Conservation (phyloP, 2,113 vertebrate genomes). For the Catharus fuscescens region DNA sequence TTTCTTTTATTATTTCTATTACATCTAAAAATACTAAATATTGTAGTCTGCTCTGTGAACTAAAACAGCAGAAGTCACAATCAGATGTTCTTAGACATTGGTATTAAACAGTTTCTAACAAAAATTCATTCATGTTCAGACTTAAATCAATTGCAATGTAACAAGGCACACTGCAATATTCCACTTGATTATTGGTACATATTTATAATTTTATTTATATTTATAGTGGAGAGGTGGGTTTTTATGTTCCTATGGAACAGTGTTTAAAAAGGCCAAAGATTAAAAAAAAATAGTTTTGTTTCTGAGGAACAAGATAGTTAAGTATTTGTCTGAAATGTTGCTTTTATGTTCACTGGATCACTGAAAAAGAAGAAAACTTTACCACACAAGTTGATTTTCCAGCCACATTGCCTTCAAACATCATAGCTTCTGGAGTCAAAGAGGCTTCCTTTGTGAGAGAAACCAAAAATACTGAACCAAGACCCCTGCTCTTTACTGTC, state of each 20-base stretch:
- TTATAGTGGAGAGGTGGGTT: not conserved
- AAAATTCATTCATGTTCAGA: not conserved
- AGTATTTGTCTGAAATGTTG: not conserved
- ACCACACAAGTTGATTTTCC: not conserved
- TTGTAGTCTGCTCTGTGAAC: not conserved
- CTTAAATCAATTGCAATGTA: not conserved
- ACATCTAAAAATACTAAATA: not conserved
- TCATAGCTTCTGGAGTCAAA: not conserved
- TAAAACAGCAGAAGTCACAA: not conserved
- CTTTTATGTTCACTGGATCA: not conserved
- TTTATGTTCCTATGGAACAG: not conserved
- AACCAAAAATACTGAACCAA: not conserved
- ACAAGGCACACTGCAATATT: not conserved
- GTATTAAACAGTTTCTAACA: not conserved
- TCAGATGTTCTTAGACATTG: not conserved
- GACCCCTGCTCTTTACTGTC: not conserved
- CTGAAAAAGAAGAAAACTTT: not conserved
- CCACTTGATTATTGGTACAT: not conserved
- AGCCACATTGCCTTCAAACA: not conserved
- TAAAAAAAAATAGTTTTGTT: not conserved
- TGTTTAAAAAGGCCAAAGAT: not conserved
- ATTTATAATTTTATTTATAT: not conserved
- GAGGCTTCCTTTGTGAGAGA: not conserved
- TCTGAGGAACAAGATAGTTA: not conserved
- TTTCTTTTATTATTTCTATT: not conserved